Conservation (phyloP, 2,113 vertebrate species). For the Stigmatopora nigra region DNA sequence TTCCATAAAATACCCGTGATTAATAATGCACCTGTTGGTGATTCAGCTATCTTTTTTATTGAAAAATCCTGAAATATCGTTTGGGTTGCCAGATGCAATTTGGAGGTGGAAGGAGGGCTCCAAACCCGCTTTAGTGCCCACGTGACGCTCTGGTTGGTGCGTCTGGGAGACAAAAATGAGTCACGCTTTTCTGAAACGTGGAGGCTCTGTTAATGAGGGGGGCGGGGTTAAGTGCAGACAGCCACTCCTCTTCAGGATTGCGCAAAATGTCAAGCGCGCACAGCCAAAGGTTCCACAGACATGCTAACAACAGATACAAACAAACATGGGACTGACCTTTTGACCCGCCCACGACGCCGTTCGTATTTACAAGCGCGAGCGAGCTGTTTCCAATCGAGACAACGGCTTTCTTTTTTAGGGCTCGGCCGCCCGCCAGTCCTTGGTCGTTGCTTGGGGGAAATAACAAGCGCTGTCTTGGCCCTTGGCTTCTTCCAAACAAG, state of each 20-base stretch:
- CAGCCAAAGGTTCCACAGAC: constrained; percentile 5
- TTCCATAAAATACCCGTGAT: not conserved
- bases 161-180: no score
- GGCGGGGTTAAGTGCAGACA: not conserved
- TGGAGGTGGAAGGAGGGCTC: no score
- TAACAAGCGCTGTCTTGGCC: constrained; percentile 3
- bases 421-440: constrained; percentile 16
- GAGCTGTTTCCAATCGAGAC: constrained; percentile 20
- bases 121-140: no score
- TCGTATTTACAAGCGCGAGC: constrained; percentile 33
- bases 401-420: constrained; percentile 9
- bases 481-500: constrained; percentile 7
- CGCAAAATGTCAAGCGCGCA: constrained; percentile 7
- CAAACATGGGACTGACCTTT: constrained; percentile 2
- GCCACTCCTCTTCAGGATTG: not conserved
- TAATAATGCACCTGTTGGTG: not conserved
- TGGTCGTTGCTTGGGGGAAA: not conserved
- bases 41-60: not conserved
- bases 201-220: not conserved
- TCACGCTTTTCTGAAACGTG: no score
- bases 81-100: no score
- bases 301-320: not conserved
- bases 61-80: not conserved
- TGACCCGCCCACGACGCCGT: constrained; percentile 1
- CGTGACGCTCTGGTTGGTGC: no score